These are phyloP conservation scores for Cyclargus thomasi DNA, from an alignment of 1,140 invertebrate species.

Conservation along the genomic window DNA sequence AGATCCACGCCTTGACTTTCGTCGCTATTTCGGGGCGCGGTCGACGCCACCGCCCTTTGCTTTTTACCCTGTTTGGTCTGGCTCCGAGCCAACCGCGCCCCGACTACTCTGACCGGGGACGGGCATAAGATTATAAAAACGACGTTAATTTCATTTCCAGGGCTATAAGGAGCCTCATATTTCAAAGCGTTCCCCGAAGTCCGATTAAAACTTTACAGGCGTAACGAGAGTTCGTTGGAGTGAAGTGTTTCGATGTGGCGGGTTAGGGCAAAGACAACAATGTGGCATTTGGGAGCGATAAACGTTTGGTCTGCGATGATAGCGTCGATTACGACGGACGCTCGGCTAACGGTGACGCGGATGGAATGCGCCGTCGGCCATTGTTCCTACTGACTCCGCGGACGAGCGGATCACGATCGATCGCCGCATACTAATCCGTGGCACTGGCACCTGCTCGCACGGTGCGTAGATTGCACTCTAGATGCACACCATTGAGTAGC, in stretches of 20 bases:
- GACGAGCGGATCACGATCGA: constrained; percentile 49
- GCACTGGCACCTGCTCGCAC: constrained; percentile 33
- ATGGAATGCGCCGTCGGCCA: constrained; percentile 58
- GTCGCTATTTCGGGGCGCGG: constrained; percentile 67
- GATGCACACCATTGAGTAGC: neutral
- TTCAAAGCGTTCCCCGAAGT: constrained; percentile 15
- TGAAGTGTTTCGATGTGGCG: neutral
- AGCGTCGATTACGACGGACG: constrained; percentile 44
- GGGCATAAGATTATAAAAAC: constrained; percentile 27
- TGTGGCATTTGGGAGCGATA: constrained; percentile 9
- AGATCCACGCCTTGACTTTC: constrained; percentile 66
- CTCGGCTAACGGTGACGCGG: constrained; percentile 50
- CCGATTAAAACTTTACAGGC: neutral
- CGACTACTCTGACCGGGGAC: constrained; percentile 35
- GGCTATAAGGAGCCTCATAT: constrained; percentile 23
- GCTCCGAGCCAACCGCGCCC: constrained; percentile 61
- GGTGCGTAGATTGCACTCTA: constrained; percentile 10
- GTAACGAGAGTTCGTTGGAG: neutral
- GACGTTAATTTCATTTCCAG: constrained; percentile 21
- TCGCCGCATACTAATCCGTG: constrained; percentile 45
- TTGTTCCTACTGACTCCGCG: constrained; percentile 53
- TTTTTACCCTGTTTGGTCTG: constrained; percentile 72
- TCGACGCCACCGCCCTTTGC: constrained; percentile 59
- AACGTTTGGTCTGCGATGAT: constrained; percentile 25
- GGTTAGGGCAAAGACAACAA: neutral